A percentile compares a stretch with the other conserved stretches of the same genome.
These are phyloP conservation scores for Lophochroa leadbeateri DNA, from an alignment of 2,113 vertebrate species.

Conservation along the genomic window DNA sequence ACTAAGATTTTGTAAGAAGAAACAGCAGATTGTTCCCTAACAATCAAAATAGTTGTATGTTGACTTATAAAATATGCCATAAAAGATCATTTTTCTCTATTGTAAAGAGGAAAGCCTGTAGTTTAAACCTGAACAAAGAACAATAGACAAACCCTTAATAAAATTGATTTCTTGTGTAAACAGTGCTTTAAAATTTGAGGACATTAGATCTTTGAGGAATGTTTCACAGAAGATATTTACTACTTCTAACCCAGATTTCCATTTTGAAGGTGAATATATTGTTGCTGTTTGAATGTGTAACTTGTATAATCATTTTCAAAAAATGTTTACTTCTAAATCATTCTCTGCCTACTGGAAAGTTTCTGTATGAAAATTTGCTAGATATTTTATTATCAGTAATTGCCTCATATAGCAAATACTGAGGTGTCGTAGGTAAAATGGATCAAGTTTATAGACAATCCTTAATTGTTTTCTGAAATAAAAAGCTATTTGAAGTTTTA, in stretches of 20 bases:
- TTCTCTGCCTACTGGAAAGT: neutral
- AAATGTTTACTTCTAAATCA: neutral
- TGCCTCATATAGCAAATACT: neutral
- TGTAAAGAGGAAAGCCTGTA: neutral
- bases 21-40: neutral
- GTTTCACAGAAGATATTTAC: neutral
- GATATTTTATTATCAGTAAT: neutral
- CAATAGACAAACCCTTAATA: neutral
- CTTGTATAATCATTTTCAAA: neutral
- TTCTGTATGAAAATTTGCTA: neutral
- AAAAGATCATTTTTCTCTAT: neutral
- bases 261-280: neutral
- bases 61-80: neutral
- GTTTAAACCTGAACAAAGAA: neutral
- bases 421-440: neutral
- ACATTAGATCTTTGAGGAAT: neutral
- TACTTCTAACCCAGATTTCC: neutral
- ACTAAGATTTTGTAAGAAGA: neutral
- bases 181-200: neutral
- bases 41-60: neutral
- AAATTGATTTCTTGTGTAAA: neutral
- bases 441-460: neutral
- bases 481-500: neutral
- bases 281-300: neutral
- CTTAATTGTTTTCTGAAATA: neutral